Evolutionary conservation across 2,888 invertebrate genomes (phyloP), one percentile per base, ranked within the genome.

Genomic region (Oxycera nigricornis): DNA sequence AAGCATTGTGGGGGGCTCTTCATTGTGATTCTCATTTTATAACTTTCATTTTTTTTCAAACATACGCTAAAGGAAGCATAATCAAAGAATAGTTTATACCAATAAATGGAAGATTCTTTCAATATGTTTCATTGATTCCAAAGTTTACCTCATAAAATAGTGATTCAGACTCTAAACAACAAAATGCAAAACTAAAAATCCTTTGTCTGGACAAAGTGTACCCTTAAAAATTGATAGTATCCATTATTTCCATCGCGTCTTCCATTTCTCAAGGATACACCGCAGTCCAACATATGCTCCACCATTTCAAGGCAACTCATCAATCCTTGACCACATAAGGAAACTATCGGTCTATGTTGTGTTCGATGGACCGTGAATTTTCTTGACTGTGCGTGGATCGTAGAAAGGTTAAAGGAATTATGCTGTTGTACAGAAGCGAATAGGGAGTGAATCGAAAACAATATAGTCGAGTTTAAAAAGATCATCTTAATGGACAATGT

Each of bases 21-120:
- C 61, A 30, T 61, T 31, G 20, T 61, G n/a, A 22, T 61, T 20
- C 11, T 61, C 30, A 61, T n/a, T n/a, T n/a, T n/a, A n/a, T n/a
- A n/a, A n/a, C n/a, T n/a, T n/a, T n/a, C n/a, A n/a, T n/a, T n/a
- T n/a, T n/a, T n/a, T n/a, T n/a, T n/a, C n/a, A n/a, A n/a, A n/a
- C n/a, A n/a, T n/a, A n/a, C n/a, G n/a, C n/a, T n/a, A n/a, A n/a
- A n/a, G n/a, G n/a, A n/a, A n/a, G n/a, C n/a, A n/a, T n/a, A n/a
- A n/a, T n/a, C n/a, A n/a, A n/a, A n/a, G n/a, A n/a, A n/a, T n/a
- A n/a, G n/a, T n/a, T n/a, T n/a, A n/a, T n/a, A n/a, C n/a, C n/a
- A n/a, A n/a, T n/a, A n/a, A n/a, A n/a, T n/a, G n/a, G n/a, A n/a
- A n/a, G n/a, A n/a, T n/a, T n/a, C n/a, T n/a, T n/a, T n/a, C n/a